These are phyloP conservation scores for Periophthalmus modestus DNA, from an alignment of 2,113 vertebrate genomes.

Conservation along the genomic window DNA sequence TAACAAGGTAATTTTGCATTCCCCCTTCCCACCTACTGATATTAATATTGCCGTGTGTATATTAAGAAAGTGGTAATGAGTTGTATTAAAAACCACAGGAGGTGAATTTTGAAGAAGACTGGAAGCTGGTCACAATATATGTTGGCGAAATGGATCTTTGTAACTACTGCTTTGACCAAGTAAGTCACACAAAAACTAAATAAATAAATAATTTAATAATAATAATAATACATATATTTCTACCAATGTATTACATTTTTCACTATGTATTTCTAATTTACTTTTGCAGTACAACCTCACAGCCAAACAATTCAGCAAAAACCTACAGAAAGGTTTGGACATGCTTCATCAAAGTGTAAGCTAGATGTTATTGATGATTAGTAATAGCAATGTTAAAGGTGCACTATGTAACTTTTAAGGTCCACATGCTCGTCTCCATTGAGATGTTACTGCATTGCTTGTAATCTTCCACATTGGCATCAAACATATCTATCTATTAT, in stretches of 20 bases:
- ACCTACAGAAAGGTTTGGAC: constrained; percentile 82
- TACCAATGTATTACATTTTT: not conserved
- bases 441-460: not conserved
- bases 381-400: not conserved
- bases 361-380: not conserved
- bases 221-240: too few relatives aligned
- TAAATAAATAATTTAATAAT: not conserved
- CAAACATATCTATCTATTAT: too few relatives aligned
- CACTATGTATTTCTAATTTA: constrained; percentile 1
- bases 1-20: constrained; percentile 70
- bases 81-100: constrained; percentile 62
- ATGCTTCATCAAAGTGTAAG: constrained; percentile 84
- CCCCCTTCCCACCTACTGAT: not conserved
- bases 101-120: constrained; percentile 85
- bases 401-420: not conserved
- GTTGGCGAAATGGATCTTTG: constrained; percentile 86
- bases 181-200: constrained; percentile 50
- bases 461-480: too few relatives aligned
- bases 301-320: constrained; percentile 75
- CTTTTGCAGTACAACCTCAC: constrained; percentile 76
- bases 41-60: not conserved
- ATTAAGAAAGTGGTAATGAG: not conserved
- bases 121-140: constrained; percentile 91
- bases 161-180: constrained; percentile 84
- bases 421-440: not conserved